Base-by-base conservation (phyloP, 2,113 vertebrate species). In the Sylvietta virens region DNA sequence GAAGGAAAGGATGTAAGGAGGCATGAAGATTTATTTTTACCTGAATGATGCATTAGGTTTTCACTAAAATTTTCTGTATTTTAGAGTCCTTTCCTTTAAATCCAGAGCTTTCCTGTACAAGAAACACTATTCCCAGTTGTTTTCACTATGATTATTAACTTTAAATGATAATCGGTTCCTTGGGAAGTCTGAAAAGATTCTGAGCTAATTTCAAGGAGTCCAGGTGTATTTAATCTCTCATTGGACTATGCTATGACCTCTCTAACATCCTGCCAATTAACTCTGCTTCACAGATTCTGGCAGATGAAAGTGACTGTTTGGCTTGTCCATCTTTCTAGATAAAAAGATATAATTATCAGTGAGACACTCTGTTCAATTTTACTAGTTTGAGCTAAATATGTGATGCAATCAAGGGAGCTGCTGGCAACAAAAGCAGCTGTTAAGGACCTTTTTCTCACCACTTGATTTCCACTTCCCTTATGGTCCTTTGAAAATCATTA, bases 351-450 rank as follows among this genome's bases (percentile, higher is more conserved):
- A 93, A 94, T 92, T 95, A 88, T 51, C 85, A 88, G 61, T 53
- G 76, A 96, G 72, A 74, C 57, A 50, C 16, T 27, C 21, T 70
- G 56, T 87, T 88, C 90, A 90, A 6, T 80, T 67, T 80, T 71
- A 88, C 71, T 86, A 79, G 81, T 86, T 86, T 90, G 61, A 91
- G 40, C 33, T 85, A 73, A 87, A 76, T 42, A 73, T 23, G 65
- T 94, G 90, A 79, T 76, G 61, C 65, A 92, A 81, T 87, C 95
- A 91, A 93, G 95, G 95, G 96, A 96, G 47, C 21, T 85, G 69
- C 67, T 84, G 40, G 91, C 81, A 96, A 91, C 94, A 95, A 95
- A 93, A 94, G 86, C 97, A 97, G 95, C 81, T 97, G 95, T 57
- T 80, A 58, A 79, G 44, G 88, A 77, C 69, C 47, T 95, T 94